phyloP scores from a whole-genome alignment of 2,113 vertebrate species.

The Actenoides lindsayi region DNA sequence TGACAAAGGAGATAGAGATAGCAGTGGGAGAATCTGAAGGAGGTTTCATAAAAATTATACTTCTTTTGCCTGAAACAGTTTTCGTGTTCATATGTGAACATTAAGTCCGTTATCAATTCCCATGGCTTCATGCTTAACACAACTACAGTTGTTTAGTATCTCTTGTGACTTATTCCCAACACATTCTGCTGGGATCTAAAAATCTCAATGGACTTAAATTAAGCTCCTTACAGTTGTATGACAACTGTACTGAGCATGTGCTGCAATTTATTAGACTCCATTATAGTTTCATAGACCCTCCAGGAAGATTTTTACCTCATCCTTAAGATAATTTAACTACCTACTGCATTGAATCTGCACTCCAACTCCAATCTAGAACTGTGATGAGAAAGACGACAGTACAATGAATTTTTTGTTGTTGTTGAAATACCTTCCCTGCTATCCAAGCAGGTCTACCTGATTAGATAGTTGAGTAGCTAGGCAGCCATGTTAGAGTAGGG shows the following conservation, averaged over 20 bases:
- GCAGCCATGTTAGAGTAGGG: background rate
- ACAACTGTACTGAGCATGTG: background rate
- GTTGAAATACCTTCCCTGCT: background rate
- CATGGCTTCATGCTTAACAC: background rate
- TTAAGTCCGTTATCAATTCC: background rate
- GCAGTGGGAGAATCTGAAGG: background rate
- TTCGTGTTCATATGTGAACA: background rate
- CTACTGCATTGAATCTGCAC: background rate
- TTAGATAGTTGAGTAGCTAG: background rate
- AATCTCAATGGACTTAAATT: background rate
- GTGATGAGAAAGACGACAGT: background rate
- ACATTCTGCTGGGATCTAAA: background rate
- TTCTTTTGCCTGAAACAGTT: background rate
- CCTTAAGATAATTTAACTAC: background rate
- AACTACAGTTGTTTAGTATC: background rate
- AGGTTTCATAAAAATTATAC: background rate
- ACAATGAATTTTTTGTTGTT: too few species aligned
- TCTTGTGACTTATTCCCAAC: background rate
- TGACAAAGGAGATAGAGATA: background rate
- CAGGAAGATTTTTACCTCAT: background rate
- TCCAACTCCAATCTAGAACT: background rate
- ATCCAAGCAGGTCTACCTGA: background rate
- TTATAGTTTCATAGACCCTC: background rate
- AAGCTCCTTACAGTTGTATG: background rate
- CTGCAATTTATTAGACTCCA: background rate